Base-by-base conservation (phyloP, 2,888 invertebrate genomes). In the Melolontha melolontha region DNA sequence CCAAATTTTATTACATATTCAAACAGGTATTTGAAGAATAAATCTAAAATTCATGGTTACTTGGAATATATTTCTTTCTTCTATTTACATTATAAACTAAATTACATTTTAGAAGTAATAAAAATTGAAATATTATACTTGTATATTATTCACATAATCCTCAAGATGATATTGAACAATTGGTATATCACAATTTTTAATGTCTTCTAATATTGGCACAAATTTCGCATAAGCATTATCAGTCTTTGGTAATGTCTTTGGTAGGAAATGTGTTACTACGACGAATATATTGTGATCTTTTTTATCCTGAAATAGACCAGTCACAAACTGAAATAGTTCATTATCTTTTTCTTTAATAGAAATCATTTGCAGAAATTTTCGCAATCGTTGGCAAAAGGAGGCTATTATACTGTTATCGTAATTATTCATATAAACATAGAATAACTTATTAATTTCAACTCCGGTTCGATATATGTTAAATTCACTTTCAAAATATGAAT, bases 381-480 rank as follows among this genome's bases (percentile, higher is more conserved):
- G 47, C 27, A 65, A 16, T n/a, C 11, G n/a, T 17, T 52, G 52
- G 11, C 42, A 27, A 54, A 65, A 65, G 2, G 34, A 55, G 6
- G 54, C 44, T 2, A 65, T 54, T n/a, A 52, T 29, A 8, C 55
- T 65, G n/a, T 7, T 14, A 17, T 55, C 51, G 44, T 65, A 65
- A 2, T 22, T 52, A 34, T 16, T 7, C 5, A 65, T 17, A 14
- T 47, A 65, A 5, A 44, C 34, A 10, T 65, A 41, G 1, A 65
- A 29, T n/a, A 65, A 16, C 4, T 8, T 7, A 34, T 65, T 65
- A 11, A 47, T 55, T n/a, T 65, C 44, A 11, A 41, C 16, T 16
- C 54, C 65, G 29, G 44, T 16, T 55, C 42, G 6, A 7, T 40
- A 12, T 0, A 39, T 10, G 11, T 34, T n/a, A 39, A 40, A 47